A percentile compares a stretch with the other conserved stretches of the same genome.
Conservation (phyloP, 1,140 invertebrate species). For the Calosoma granatense region DNA sequence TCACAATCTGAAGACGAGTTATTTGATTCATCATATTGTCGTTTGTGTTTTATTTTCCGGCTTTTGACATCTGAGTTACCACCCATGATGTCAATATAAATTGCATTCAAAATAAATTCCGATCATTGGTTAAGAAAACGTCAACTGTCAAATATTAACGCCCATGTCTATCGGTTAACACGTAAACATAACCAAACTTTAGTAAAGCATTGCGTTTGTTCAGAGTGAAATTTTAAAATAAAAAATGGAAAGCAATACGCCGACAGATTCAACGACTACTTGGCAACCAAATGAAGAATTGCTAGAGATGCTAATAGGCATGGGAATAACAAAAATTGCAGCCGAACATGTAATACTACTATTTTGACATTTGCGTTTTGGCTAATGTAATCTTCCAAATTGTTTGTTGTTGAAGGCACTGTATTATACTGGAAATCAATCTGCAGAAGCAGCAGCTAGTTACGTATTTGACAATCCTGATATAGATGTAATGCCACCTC, state of each 20-base stretch:
- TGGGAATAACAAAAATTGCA: constrained; percentile 32
- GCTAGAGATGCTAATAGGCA: constrained; percentile 27
- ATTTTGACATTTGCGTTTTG: constrained; percentile 9
- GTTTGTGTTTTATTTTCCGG: no score
- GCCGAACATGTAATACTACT: constrained; percentile 29
- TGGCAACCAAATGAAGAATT: constrained; percentile 33
- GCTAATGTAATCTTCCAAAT: constrained; percentile 10
- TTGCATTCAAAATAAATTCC: no score
- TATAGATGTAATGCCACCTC: constrained; percentile 20
- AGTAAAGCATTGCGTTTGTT: no score
- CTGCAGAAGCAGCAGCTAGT: constrained; percentile 41
- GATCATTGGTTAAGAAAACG: no score
- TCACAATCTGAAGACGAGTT: background rate
- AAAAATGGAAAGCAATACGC: constrained; percentile 4
- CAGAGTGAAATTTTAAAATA: background rate
- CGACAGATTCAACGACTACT: background rate
- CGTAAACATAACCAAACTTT: no score
- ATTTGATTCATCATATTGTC: background rate
- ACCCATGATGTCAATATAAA: no score
- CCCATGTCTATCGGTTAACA: no score
- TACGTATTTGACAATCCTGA: constrained; percentile 45
- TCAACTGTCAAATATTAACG: no score
- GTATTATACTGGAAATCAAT: constrained; percentile 45
- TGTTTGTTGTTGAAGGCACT: constrained; percentile 33
- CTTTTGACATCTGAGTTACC: no score